Conservation (phyloP, 2,888 invertebrate genomes). For the Tinea trinotella region DNA sequence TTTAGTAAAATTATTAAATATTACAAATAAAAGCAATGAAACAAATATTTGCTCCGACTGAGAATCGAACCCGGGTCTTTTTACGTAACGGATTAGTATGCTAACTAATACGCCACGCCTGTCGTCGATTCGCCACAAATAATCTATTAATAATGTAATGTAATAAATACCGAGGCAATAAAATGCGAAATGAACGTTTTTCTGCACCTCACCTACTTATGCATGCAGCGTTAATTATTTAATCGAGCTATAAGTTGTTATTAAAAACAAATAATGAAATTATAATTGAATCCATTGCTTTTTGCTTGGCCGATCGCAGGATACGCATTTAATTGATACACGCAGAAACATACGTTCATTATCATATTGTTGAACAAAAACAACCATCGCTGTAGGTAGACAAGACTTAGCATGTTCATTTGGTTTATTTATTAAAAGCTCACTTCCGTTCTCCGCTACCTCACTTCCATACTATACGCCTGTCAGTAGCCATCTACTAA, state of each 20-base stretch:
- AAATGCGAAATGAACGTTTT: not conserved
- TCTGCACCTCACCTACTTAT: not conserved
- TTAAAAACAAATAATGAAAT: not conserved
- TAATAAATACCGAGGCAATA: too few relatives aligned
- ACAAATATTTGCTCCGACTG: too few relatives aligned
- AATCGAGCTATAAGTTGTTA: not conserved
- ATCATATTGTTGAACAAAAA: conserved; percentile 29
- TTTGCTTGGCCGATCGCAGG: conserved; percentile 6
- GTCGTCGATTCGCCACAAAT: too few relatives aligned
- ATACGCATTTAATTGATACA: conserved; percentile 15
- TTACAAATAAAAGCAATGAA: too few relatives aligned
- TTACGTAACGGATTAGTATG: too few relatives aligned
- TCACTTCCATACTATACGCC: conserved; percentile 22
- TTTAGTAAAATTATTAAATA: too few relatives aligned
- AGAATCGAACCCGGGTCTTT: too few relatives aligned
- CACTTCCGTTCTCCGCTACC: conserved; percentile 41
- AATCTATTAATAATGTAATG: too few relatives aligned
- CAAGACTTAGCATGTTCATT: conserved; percentile 23
- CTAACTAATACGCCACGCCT: too few relatives aligned
- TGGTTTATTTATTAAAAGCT: conserved; percentile 48
- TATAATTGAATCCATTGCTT: conserved; percentile 10
- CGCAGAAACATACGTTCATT: conserved; percentile 22
- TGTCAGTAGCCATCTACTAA: conserved; percentile 36
- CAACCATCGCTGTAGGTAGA: conserved; percentile 34
- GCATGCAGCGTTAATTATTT: conserved; percentile 11